A percentile compares a stretch with the other conserved stretches of the same genome.
phyloP scores from a whole-genome alignment of 2,888 invertebrate species.

The Malacosoma neustria region DNA sequence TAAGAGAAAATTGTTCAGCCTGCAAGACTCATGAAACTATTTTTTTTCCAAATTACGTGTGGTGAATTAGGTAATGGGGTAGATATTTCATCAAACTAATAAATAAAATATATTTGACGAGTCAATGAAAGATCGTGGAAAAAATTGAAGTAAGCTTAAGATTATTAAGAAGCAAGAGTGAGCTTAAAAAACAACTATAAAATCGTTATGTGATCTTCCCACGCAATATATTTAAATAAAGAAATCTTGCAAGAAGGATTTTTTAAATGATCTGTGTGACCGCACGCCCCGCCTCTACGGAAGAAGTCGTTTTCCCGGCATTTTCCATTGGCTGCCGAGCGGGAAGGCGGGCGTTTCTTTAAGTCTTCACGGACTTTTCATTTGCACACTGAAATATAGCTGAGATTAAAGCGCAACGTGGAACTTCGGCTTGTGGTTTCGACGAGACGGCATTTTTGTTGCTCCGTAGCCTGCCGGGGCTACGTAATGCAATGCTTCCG shows the following conservation, averaged over 20 bases:
- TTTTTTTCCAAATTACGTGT: too few species aligned
- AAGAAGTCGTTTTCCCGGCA: conserved; percentile 67
- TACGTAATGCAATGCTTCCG: conserved; percentile 30
- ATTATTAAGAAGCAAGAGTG: too few species aligned
- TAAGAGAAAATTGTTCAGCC: too few species aligned
- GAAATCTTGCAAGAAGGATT: conserved; percentile 61
- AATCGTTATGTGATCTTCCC: background rate
- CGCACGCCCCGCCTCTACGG: conserved; percentile 65
- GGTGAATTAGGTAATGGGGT: too few species aligned
- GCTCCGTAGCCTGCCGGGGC: conserved; percentile 8
- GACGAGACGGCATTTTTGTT: conserved; percentile 46
- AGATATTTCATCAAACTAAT: too few species aligned
- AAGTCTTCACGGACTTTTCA: conserved; percentile 65
- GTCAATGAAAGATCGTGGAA: too few species aligned
- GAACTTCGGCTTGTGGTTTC: conserved; percentile 61
- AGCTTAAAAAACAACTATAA: too few species aligned
- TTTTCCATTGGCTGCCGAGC: conserved; percentile 66
- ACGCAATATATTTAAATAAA: conserved; percentile 62
- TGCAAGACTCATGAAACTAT: too few species aligned
- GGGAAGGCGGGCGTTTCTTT: conserved; percentile 58
- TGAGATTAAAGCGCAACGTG: conserved; percentile 60
- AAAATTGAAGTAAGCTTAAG: too few species aligned
- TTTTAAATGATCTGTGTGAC: conserved; percentile 64
- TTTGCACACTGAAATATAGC: conserved; percentile 71
- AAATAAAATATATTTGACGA: too few species aligned